These are phyloP conservation scores for Marmota flaviventris DNA, from an alignment of 2,113 vertebrate genomes.

Conservation along the genomic window DNA sequence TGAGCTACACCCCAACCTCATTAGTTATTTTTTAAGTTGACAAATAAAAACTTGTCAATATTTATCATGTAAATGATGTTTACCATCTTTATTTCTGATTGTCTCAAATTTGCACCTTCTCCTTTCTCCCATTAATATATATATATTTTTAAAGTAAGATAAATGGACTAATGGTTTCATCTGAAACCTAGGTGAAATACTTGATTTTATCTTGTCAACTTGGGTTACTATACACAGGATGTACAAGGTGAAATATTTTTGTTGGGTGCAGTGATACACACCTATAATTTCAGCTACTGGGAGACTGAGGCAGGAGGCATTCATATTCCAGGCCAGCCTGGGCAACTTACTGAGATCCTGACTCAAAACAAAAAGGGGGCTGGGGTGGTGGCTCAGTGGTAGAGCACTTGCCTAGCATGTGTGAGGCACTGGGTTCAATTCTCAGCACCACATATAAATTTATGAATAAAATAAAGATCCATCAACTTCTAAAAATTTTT, in stretches of 20 bases:
- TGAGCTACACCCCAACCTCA: neutral
- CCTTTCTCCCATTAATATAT: neutral
- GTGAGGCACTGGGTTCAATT: too few relatives aligned
- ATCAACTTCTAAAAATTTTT: too few relatives aligned
- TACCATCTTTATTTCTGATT: neutral
- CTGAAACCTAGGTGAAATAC: neutral
- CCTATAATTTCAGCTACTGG: too few relatives aligned
- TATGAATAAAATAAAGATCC: too few relatives aligned
- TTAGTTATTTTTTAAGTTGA: neutral
- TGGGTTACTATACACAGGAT: neutral
- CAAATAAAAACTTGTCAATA: neutral
- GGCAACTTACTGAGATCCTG: too few relatives aligned
- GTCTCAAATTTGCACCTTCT: neutral
- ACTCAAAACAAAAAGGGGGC: too few relatives aligned
- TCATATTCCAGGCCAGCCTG: too few relatives aligned
- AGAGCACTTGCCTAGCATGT: too few relatives aligned
- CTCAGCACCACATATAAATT: too few relatives aligned
- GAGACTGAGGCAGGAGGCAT: too few relatives aligned
- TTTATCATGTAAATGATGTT: neutral
- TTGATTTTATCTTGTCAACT: slow-evolving; percentile 22
- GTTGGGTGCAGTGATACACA: too few relatives aligned
- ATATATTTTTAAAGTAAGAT: neutral
- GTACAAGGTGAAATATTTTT: neutral
- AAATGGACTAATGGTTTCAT: neutral
- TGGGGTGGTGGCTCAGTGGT: too few relatives aligned